These are phyloP conservation scores for Rhamnusium bicolor DNA, from an alignment of 2,888 invertebrate genomes.

Conservation along the genomic window DNA sequence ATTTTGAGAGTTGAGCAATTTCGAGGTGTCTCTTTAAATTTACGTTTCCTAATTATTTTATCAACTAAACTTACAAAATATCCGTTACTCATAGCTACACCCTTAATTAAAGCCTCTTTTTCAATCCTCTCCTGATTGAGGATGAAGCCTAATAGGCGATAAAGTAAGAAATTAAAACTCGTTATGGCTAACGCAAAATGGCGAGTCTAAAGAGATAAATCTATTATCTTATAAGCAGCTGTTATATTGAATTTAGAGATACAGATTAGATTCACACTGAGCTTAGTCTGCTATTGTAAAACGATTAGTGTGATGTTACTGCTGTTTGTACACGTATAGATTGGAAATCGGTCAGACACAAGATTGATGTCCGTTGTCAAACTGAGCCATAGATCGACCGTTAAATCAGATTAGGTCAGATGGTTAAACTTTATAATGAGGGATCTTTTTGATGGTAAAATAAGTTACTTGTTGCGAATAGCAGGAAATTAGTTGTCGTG, in stretches of 20 bases:
- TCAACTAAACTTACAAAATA: too few relatives aligned
- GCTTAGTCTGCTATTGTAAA: neutral
- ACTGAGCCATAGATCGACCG: neutral
- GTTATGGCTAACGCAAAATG: too few relatives aligned
- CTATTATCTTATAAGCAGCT: neutral
- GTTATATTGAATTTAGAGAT: neutral
- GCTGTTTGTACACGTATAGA: constrained; percentile 1
- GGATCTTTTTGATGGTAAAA: neutral
- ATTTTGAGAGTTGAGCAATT: too few relatives aligned
- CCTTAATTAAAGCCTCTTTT: too few relatives aligned
- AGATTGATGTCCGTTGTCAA: constrained; percentile 21
- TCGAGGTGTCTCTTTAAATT: too few relatives aligned
- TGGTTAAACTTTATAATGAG: constrained; percentile 6
- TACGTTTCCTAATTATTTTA: too few relatives aligned
- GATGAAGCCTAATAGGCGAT: too few relatives aligned
- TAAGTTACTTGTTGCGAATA: constrained; percentile 11
- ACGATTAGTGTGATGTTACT: constrained; percentile 6
- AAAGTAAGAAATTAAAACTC: too few relatives aligned
- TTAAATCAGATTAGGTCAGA: constrained; percentile 19
- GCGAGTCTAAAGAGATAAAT: too few relatives aligned
- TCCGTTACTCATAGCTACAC: too few relatives aligned
- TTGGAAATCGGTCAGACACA: constrained; percentile 3
- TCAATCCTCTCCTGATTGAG: too few relatives aligned
- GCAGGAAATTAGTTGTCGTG: neutral
- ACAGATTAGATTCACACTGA: neutral